Base-by-base conservation (phyloP, 2,888 invertebrate genomes). In the Lasioglossum villosulum region DNA sequence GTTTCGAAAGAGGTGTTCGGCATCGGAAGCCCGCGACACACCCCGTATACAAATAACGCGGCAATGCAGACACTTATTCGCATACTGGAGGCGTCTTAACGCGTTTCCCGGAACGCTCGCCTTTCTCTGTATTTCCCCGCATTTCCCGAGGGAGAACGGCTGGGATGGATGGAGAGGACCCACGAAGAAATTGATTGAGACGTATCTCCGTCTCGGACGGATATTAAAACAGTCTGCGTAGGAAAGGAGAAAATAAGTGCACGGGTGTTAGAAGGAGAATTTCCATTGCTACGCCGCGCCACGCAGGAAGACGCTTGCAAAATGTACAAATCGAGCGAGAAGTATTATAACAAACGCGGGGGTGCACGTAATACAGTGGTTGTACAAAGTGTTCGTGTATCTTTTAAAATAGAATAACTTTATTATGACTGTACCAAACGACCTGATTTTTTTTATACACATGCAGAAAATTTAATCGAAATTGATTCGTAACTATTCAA, bases 181-280 rank as follows among this genome's bases (percentile, higher is more conserved):
- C 81, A 83, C 84, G 88, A 89, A 89, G 93, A 92, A 92, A 92
- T 92, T 92, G 92, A 92, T 92, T 92, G 93, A 92, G 93, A 92
- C 90, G 91, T 91, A 92, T 92, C 91, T 92, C 89, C 83, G 89
- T 85, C 89, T 83, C 82, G 78, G 90, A 88, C 89, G 92, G 91
- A 92, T 92, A 92, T 92, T 92, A 92, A 92, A 92, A 92, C 89
- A 88, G 88, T 89, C 88, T 87, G 81, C 84, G 56, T 27, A 63
- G 90, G 84, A 83, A 84, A 86, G 74, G 75, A 78, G 81, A 48
- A 76, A 84, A 84, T 86, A 84, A 90, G 85, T 59, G 80, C 70
- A 79, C 82, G 63, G 68, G 79, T 84, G 90, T 90, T 83, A 66
- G 80, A 82, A 74, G 70, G 75, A 83, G 78, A 45, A 48, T 48